Evolutionary conservation across 2,797 vertebrate species (phyloP).

Genomic region (Pempheris klunzingeri): DNA sequence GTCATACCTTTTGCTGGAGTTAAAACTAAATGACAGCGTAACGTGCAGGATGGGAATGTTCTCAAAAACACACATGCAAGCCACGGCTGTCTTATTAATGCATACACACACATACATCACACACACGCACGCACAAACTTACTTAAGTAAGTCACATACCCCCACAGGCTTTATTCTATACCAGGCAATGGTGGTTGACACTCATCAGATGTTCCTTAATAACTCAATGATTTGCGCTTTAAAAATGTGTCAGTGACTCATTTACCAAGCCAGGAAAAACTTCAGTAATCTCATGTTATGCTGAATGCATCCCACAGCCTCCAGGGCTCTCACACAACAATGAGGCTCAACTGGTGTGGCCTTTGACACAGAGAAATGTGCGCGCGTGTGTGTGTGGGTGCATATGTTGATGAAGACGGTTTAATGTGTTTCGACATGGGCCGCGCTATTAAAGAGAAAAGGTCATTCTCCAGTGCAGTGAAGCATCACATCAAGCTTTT

Average conservation of each 20-base stretch:
- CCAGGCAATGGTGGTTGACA: constrained; percentile 10
- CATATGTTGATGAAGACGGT: constrained; percentile 13
- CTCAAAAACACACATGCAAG: background rate
- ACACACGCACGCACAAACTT: background rate
- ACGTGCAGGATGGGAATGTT: background rate
- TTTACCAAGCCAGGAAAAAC: constrained; percentile 24
- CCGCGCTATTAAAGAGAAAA: constrained; percentile 15
- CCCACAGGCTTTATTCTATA: background rate
- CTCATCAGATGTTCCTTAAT: constrained; percentile 28
- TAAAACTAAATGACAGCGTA: background rate
- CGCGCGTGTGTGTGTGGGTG: background rate
- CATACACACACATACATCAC: background rate
- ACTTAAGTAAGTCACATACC: background rate
- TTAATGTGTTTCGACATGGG: constrained; percentile 36
- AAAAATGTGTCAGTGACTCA: constrained; percentile 27
- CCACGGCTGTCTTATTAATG: background rate
- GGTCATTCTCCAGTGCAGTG: constrained; percentile 18
- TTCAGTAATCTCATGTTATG: constrained; percentile 15
- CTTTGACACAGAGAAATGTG: constrained; percentile 23
- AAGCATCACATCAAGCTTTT: constrained; percentile 20
- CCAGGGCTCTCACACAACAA: constrained; percentile 14
- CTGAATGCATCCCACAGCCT: background rate
- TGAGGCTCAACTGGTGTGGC: constrained; percentile 9
- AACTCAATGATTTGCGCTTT: background rate
- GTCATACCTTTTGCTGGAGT: background rate